Evolutionary conservation across 2,888 invertebrate species (phyloP).

Genomic region (Trimorus sp.): DNA sequence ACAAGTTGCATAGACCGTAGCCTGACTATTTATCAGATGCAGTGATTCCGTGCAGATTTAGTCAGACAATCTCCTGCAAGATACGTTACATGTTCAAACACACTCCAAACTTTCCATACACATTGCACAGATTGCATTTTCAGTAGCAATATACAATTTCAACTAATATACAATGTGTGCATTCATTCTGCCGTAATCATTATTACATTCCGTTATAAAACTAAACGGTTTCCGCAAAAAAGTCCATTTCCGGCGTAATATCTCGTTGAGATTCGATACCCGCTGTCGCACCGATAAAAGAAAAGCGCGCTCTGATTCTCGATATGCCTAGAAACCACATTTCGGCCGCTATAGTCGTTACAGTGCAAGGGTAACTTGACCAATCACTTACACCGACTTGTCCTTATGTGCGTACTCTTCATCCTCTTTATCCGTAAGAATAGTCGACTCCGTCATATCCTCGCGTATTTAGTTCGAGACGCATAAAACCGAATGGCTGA

Average conservation of each 20-base stretch:
- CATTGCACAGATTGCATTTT: slow-evolving; percentile 7
- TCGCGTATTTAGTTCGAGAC: slow-evolving; percentile 73
- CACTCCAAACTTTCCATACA: background rate
- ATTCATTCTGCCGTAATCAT: no score
- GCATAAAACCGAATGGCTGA: slow-evolving; percentile 77
- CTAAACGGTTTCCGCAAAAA: no score
- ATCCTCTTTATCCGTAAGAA: slow-evolving; percentile 68
- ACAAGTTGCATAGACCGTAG: no score
- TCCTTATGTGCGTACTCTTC: slow-evolving; percentile 68
- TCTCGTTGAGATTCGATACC: slow-evolving; percentile 10
- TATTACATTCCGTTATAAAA: no score
- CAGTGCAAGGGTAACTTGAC: slow-evolving; percentile 71
- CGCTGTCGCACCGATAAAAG: background rate
- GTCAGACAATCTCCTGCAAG: slow-evolving; percentile 32
- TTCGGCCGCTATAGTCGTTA: slow-evolving; percentile 30
- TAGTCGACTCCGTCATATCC: slow-evolving; percentile 67
- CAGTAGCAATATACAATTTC: background rate
- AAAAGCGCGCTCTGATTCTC: slow-evolving; percentile 26
- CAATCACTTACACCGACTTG: slow-evolving; percentile 76
- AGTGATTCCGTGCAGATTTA: slow-evolving; percentile 42
- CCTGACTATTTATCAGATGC: background rate
- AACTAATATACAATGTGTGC: background rate
- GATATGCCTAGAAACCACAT: slow-evolving; percentile 35
- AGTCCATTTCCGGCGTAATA: background rate
- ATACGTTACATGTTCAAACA: slow-evolving; percentile 9